Base-by-base conservation (phyloP, 2,113 vertebrate genomes). In the Puffinus mauretanicus region DNA sequence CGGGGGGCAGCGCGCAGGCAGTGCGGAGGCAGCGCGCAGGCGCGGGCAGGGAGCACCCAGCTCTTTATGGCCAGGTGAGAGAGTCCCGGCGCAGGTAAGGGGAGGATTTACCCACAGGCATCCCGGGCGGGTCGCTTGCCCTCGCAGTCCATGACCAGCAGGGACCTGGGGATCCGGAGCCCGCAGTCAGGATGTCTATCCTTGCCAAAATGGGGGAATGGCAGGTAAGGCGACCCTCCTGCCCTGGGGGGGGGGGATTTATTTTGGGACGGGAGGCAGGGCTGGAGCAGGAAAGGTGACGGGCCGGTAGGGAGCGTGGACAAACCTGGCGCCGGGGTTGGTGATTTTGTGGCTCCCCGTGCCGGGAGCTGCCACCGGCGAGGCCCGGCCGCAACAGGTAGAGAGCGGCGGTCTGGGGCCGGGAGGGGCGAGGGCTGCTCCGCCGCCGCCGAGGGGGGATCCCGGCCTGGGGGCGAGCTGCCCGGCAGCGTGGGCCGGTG, bases 121-220 rank as follows among this genome's bases (percentile, higher is more conserved):
- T 98, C 98, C 94, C 94, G 88, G 86, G 98, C 95, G 97, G 98
- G 98, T 97, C 97, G 98, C 98, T 98, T 98, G 97, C 96, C 97
- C 94, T 87, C 40, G 69, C 94, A 96, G 96, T 97, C 98, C 97
- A 98, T 98, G 98, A 98, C 97, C 98, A 76, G 97, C 94, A 92
- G 97, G 97, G 93, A 95, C 67, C 93, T 49, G 75, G 73, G 85
- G 94, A 96, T 76, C 90, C 89, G 94, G 73, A 98, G 97, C 95
- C 94, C 85, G 49, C 86, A 97, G 96, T 94, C 94, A 98, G 91
- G 97, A 99, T 99, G 99, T 99, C 99, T 98, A 94, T 99, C 97
- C 99, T 99, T 97, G 99, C 98, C 97, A 99, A 98, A 98, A 99
- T 99, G 98, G 99, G 98, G 94, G 99, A 99, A 96, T 99, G 99